These are phyloP conservation scores for Hemaris fuciformis DNA, from an alignment of 2,888 invertebrate genomes.

Conservation along the genomic window DNA sequence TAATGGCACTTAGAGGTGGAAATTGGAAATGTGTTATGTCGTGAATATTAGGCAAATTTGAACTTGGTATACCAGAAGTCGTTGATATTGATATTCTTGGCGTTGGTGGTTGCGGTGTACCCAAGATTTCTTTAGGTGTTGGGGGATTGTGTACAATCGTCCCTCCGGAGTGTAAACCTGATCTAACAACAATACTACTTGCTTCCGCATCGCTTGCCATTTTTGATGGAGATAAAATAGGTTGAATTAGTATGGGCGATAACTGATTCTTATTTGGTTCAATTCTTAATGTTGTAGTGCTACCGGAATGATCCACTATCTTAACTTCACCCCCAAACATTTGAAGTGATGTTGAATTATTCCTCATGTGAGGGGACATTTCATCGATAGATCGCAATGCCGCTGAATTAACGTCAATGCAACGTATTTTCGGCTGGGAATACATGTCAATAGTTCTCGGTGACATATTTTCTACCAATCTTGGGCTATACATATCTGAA, in stretches of 20 bases:
- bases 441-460: slow-evolving; percentile 68
- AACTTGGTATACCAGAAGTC: slow-evolving; percentile 76
- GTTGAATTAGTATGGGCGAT: slow-evolving; percentile 80
- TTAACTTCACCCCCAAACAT: slow-evolving; percentile 91
- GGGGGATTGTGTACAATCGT: slow-evolving; percentile 86
- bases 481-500: slow-evolving; percentile 66
- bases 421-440: slow-evolving; percentile 74
- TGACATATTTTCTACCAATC: slow-evolving; percentile 65
- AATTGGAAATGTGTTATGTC: slow-evolving; percentile 82
- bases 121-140: slow-evolving; percentile 70
- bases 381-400: slow-evolving; percentile 81
- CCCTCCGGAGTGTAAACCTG: slow-evolving; percentile 91
- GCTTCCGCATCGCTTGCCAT: slow-evolving; percentile 74
- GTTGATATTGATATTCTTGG: slow-evolving; percentile 82
- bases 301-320: slow-evolving; percentile 85
- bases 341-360: slow-evolving; percentile 80
- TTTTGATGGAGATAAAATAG: slow-evolving; percentile 73
- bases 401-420: slow-evolving; percentile 71
- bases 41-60: slow-evolving; percentile 78
- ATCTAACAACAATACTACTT: slow-evolving; percentile 88
- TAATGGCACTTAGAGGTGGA: slow-evolving; percentile 86
- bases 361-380: slow-evolving; percentile 80
- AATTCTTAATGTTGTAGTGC: slow-evolving; percentile 85
- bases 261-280: slow-evolving; percentile 83
- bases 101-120: slow-evolving; percentile 71